Base-by-base conservation (phyloP, 2,888 invertebrate genomes). In the Pollenia amentaria region DNA sequence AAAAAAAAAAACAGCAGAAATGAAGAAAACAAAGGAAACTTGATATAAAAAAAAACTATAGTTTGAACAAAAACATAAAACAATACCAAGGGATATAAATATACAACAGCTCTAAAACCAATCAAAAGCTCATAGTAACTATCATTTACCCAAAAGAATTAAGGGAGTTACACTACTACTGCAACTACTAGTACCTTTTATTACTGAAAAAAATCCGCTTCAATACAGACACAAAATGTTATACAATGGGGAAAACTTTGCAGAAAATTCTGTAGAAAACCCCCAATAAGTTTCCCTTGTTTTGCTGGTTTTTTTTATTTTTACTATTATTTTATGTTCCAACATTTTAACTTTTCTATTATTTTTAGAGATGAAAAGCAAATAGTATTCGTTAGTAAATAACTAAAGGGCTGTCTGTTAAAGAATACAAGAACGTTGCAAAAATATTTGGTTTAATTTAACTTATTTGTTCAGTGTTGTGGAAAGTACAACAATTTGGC, bases 391-490 rank as follows among this genome's bases (percentile, higher is more conserved):
- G 51, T 62, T 65, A 38, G 64, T n/a, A 55, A 72, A 72, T 80
- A 64, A 55, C 62, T 62, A 38, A 78, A 51, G 70, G 69, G 40
- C 60, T 60, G 48, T 14, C 57, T 46, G 64, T 73, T 72, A 29
- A 18, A n/a, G 21, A 18, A 18, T 55, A 18, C 29, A 29, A 29
- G 29, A 53, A 62, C 67, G 29, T 60, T 82, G 75, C 29, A 53
- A 82, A 82, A 82, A 82, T 82, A 82, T 82, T 82, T 82, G 42
- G 14, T 76, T 76, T 82, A 76, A 76, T 76, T 82, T 12, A 69
- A 62, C 69, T 70, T 69, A 76, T 82, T 82, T 76, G 82, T 44
- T 69, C 69, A 70, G 76, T 53, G 38, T 44, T 42, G 38, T 70
- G 69, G 44, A 69, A 82, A 69, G 10, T 21, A 65, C 16, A 64